phyloP scores from a whole-genome alignment of 2,888 invertebrate species.

The Acheta domesticus region DNA sequence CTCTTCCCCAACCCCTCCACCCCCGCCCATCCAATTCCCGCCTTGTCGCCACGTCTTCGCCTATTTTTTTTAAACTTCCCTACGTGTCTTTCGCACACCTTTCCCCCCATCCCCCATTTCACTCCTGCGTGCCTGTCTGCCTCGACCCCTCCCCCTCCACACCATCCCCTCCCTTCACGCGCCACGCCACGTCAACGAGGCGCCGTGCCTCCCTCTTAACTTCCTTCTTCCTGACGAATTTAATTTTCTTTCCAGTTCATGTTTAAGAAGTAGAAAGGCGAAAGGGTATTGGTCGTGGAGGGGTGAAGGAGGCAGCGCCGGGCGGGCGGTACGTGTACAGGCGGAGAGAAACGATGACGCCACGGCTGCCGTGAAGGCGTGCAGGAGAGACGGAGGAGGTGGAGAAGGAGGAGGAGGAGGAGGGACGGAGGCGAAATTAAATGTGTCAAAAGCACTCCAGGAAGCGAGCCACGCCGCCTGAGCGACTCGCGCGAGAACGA shows the following conservation, averaged over 20 bases:
- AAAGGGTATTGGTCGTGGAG: background rate
- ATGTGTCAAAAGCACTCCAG: conserved; percentile 38
- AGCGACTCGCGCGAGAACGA: too few species aligned
- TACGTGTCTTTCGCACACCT: conserved; percentile 33
- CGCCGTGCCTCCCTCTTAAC: conserved; percentile 22
- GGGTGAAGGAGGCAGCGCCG: too few species aligned
- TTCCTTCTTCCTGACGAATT: conserved; percentile 34
- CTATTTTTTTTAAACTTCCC: conserved; percentile 28
- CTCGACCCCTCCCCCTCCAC: conserved; percentile 3
- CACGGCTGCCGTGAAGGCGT: too few species aligned
- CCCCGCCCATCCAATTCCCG: conserved; percentile 26
- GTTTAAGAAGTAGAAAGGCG: conserved; percentile 34
- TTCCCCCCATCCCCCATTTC: conserved; percentile 20
- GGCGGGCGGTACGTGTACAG: too few species aligned
- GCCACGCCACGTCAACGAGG: background rate
- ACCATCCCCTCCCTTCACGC: background rate
- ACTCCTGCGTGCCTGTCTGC: conserved; percentile 29
- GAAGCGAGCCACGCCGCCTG: background rate
- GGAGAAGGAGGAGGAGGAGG: conserved; percentile 25
- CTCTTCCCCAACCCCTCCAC: background rate
- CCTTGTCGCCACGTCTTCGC: conserved; percentile 26
- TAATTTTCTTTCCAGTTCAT: conserved; percentile 37
- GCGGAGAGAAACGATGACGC: too few species aligned
- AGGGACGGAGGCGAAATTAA: conserved; percentile 35
- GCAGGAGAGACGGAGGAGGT: too few species aligned